Percentiles rank a stretch among this genome's conserved stretches.
Evolutionary conservation across 2,113 vertebrate genomes (phyloP).

Genomic region (human): DNA sequence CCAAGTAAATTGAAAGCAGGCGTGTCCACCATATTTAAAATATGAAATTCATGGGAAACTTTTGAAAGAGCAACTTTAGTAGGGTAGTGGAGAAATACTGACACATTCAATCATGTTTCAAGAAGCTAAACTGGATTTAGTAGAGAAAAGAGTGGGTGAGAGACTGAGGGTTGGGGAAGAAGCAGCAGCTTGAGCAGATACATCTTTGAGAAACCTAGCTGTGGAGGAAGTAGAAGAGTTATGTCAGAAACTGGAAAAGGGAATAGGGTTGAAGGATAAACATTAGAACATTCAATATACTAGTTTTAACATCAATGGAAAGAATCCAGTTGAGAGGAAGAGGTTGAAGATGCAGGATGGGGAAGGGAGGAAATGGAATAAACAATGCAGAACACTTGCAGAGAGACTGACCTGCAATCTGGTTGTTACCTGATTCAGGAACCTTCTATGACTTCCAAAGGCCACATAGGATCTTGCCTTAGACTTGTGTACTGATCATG

Average conservation of each 20-base stretch:
- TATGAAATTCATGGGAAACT: neutral
- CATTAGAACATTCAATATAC: neutral
- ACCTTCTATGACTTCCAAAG: neutral
- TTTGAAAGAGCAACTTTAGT: neutral
- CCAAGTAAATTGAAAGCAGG: neutral
- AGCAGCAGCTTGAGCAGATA: neutral
- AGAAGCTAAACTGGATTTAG: neutral
- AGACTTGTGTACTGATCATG: rapidly evolving
- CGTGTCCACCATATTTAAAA: neutral
- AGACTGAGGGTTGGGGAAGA: rapidly evolving
- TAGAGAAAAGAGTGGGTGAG: rapidly evolving
- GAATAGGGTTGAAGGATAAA: rapidly evolving
- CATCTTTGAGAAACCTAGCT: neutral
- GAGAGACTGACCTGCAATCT: too few relatives aligned
- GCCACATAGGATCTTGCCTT: rapidly evolving
- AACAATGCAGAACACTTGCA: neutral
- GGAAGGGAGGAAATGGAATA: neutral
- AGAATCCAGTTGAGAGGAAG: neutral
- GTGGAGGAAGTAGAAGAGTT: neutral
- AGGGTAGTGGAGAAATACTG: neutral
- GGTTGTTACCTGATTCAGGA: neutral
- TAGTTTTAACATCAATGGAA: neutral
- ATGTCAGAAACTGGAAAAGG: neutral
- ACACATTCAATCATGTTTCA: neutral
- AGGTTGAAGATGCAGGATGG: neutral